These are phyloP conservation scores for Phyllotreta striolata DNA, from an alignment of 2,888 invertebrate genomes.

Conservation along the genomic window DNA sequence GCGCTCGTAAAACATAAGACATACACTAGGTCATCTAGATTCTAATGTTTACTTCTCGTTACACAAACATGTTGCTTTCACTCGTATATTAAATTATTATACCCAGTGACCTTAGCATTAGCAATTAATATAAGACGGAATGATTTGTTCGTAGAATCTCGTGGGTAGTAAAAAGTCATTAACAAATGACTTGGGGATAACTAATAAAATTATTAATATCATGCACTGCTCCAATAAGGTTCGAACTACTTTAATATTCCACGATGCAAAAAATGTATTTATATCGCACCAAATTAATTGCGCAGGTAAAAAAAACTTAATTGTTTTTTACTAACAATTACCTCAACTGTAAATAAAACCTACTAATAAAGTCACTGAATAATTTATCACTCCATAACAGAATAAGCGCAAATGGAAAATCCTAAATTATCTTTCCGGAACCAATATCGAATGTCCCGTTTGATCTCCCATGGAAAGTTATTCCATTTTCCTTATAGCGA, in stretches of 20 bases:
- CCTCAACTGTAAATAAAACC: too few relatives aligned
- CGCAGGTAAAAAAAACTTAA: too few relatives aligned
- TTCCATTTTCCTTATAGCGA: background rate
- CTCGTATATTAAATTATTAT: constrained; percentile 12
- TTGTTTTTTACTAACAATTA: too few relatives aligned
- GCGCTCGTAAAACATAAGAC: background rate
- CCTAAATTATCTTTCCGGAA: background rate
- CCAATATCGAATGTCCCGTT: constrained; percentile 8
- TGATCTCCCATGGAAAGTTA: constrained; percentile 4
- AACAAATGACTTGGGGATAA: constrained; percentile 6
- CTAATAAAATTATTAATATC: constrained; percentile 6
- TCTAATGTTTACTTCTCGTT: constrained; percentile 3
- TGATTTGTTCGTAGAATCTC: constrained; percentile 5
- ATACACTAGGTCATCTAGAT: constrained; percentile 7
- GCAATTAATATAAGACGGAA: constrained; percentile 6
- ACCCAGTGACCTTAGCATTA: constrained; percentile 7
- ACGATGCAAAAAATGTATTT: background rate
- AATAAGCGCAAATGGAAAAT: too few relatives aligned
- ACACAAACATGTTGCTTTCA: constrained; percentile 1
- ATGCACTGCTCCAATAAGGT: background rate
- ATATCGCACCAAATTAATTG: too few relatives aligned
- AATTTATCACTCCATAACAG: too few relatives aligned
- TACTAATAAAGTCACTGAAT: too few relatives aligned
- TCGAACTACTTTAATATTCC: constrained; percentile 9
- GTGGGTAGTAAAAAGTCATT: constrained; percentile 5